Evolutionary conservation across 1,140 invertebrate genomes (phyloP).

Genomic region (Musca domestica): DNA sequence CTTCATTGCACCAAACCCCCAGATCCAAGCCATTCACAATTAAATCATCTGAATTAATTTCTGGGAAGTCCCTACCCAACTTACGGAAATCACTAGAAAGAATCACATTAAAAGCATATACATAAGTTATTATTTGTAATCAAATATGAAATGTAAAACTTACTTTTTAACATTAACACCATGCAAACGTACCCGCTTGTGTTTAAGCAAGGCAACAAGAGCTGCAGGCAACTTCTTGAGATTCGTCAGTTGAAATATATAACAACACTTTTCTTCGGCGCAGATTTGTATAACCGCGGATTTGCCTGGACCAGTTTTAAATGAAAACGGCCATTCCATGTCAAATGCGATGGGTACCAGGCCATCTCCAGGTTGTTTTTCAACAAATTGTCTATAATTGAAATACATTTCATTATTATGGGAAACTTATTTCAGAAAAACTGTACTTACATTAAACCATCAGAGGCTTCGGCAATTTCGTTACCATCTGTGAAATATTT

Average conservation of each 20-base stretch:
- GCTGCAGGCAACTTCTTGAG: slow-evolving; percentile 60
- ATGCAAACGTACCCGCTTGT: slow-evolving; percentile 61
- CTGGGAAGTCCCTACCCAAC: slow-evolving; percentile 62
- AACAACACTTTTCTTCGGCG: slow-evolving; percentile 56
- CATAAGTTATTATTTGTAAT: neutral
- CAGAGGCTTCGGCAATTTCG: slow-evolving; percentile 57
- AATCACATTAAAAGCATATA: neutral
- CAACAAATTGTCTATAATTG: slow-evolving; percentile 54
- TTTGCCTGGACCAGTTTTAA: slow-evolving; percentile 61
- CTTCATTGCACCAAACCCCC: slow-evolving; percentile 58
- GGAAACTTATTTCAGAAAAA: neutral
- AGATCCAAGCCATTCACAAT: slow-evolving; percentile 63
- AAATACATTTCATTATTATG: neutral
- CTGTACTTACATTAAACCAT: slow-evolving; percentile 57
- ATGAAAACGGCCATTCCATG: slow-evolving; percentile 65
- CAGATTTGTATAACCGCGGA: slow-evolving; percentile 63
- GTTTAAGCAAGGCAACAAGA: slow-evolving; percentile 57
- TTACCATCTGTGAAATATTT: slow-evolving; percentile 57
- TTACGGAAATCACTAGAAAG: slow-evolving; percentile 63
- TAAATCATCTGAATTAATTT: slow-evolving; percentile 58
- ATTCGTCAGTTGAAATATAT: slow-evolving; percentile 60
- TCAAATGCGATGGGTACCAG: slow-evolving; percentile 61
- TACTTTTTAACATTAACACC: slow-evolving; percentile 67
- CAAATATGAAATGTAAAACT: slow-evolving; percentile 21
- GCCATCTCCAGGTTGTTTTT: slow-evolving; percentile 43